Conservation (phyloP, 2,888 invertebrate genomes). For the Liposcelis brunnea region DNA sequence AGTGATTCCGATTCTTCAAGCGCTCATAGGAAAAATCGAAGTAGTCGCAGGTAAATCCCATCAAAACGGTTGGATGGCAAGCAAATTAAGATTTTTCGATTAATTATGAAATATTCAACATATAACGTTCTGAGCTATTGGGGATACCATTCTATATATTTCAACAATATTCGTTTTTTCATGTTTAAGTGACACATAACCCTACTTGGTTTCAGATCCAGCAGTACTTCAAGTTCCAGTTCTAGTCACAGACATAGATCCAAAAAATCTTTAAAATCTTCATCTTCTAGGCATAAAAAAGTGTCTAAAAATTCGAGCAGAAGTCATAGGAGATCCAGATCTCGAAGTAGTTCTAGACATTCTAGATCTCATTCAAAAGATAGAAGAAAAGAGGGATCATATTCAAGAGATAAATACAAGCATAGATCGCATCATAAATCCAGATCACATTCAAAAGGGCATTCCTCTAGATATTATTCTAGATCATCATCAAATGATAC, state of each 20-base stretch:
- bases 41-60: no score
- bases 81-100: no score
- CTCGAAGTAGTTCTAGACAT: slow-evolving; percentile 11
- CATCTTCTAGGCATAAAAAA: slow-evolving; percentile 12
- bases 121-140: no score
- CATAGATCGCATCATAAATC: neutral
- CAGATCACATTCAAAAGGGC: slow-evolving; percentile 4
- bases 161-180: no score
- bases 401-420: slow-evolving; percentile 9
- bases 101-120: no score
- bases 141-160: no score
- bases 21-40: no score
- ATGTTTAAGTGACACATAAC: no score
- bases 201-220: slow-evolving; percentile 11
- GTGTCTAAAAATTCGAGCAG: slow-evolving; percentile 13
- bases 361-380: neutral
- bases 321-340: slow-evolving; percentile 12
- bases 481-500: slow-evolving; percentile 9
- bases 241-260: neutral
- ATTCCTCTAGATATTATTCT: neutral
- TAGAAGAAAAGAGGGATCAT: slow-evolving; percentile 7
- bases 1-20: no score
- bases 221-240: slow-evolving; percentile 13
- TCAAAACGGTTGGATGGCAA: no score
- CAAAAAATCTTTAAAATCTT: neutral